A percentile compares a stretch with the other conserved stretches of the same genome.
These are phyloP conservation scores for Tipula helvola DNA, from an alignment of 2,888 invertebrate genomes.

Conservation along the genomic window DNA sequence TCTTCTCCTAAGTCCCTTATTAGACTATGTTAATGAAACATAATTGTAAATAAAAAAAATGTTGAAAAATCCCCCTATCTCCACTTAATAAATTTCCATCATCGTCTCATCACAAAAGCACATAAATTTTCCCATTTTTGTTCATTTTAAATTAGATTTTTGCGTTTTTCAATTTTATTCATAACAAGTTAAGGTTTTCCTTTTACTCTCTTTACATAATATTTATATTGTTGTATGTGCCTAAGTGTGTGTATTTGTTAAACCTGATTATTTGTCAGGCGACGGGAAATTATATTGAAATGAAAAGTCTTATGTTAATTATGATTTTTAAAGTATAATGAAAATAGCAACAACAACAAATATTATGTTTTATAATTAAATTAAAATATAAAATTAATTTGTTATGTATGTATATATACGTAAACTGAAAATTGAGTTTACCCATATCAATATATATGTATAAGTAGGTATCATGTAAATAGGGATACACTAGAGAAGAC, in stretches of 20 bases:
- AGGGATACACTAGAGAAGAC: too few relatives aligned
- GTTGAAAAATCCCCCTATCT: not conserved
- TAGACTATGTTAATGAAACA: not conserved
- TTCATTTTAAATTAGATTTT: not conserved
- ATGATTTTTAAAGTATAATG: not conserved
- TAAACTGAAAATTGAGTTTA: not conserved
- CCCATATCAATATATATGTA: not conserved
- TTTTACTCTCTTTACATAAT: not conserved
- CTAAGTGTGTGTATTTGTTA: not conserved
- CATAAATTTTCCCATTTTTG: not conserved
- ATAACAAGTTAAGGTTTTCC: not conserved
- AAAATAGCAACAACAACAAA: not conserved
- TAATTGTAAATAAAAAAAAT: not conserved
- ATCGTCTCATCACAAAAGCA: not conserved
- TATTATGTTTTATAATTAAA: not conserved
- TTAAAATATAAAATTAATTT: not conserved
- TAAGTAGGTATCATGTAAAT: too few relatives aligned
- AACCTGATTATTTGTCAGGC: not conserved
- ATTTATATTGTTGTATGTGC: not conserved
- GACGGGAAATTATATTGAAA: not conserved
- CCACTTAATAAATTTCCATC: not conserved
- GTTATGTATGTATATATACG: too few relatives aligned
- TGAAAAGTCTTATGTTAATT: not conserved
- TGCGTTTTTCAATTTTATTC: not conserved
- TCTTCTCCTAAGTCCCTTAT: not conserved